Evolutionary conservation across 2,797 vertebrate genomes (phyloP).

Genomic region (Microcaecilia unicolor): DNA sequence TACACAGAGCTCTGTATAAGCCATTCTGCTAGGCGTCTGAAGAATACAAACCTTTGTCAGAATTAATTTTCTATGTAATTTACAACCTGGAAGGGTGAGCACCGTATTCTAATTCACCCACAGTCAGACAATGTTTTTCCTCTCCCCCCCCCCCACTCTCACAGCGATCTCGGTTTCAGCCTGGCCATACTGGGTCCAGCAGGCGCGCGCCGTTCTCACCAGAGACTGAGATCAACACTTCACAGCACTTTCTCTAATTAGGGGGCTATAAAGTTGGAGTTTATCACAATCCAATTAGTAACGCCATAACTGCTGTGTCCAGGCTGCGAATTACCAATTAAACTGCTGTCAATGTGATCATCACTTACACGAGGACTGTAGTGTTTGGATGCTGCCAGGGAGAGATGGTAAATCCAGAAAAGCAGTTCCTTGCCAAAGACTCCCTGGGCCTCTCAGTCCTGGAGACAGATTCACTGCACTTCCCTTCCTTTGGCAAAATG

Average conservation of each 20-base stretch:
- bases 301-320: constrained; percentile 26
- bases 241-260: constrained; percentile 22
- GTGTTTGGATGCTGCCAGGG: not conserved
- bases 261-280: constrained; percentile 24
- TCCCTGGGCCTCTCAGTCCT: not conserved
- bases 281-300: constrained; percentile 35
- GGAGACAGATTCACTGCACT: too few relatives aligned
- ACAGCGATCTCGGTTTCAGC: too few relatives aligned
- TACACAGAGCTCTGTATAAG: too few relatives aligned
- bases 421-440: too few relatives aligned
- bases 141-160: too few relatives aligned
- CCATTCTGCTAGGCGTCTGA: too few relatives aligned
- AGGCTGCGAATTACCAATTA: constrained; percentile 38
- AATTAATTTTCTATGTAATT: too few relatives aligned
- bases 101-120: too few relatives aligned
- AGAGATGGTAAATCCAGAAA: not conserved
- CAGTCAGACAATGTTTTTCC: too few relatives aligned
- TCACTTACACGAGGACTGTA: constrained; percentile 17
- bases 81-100: too few relatives aligned
- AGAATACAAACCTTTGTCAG: too few relatives aligned
- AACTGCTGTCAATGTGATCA: constrained; percentile 34
- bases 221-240: not conserved
- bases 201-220: not conserved
- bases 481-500: too few relatives aligned
- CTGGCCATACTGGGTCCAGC: not conserved